Evolutionary conservation across 2,888 invertebrate species (phyloP).

Genomic region (Sympetrum striolatum): DNA sequence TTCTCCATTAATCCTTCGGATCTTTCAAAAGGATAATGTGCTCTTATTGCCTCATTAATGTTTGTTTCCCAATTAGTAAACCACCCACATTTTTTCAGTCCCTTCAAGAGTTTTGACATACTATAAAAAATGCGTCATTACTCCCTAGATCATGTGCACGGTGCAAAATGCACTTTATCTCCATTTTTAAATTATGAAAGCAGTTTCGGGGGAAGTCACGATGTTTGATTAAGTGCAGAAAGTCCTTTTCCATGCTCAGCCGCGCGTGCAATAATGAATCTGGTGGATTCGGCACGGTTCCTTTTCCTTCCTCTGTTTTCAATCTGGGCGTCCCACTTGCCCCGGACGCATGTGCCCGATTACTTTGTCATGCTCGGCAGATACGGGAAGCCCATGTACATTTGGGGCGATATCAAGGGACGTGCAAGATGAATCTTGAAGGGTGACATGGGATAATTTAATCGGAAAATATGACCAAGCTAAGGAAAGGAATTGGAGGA

Average conservation of each 20-base stretch:
- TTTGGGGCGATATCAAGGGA: not conserved
- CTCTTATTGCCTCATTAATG: no score
- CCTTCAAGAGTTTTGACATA: no score
- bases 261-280: not conserved
- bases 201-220: not conserved
- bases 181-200: not conserved
- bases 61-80: no score
- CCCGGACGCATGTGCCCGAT: not conserved
- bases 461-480: no score
- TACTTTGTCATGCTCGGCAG: not conserved
- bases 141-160: not conserved
- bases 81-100: no score
- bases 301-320: not conserved
- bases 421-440: not conserved
- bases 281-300: not conserved
- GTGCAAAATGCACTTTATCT: not conserved
- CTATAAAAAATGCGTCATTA: not conserved
- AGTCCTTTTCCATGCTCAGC: not conserved
- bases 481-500: no score
- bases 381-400: not conserved
- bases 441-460: no score
- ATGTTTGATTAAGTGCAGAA: not conserved
- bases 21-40: no score
- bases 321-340: not conserved
- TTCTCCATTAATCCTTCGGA: no score